A percentile compares a stretch with the other conserved stretches of the same genome.
These are phyloP conservation scores for Meliscaeva auricollis DNA, from an alignment of 2,888 invertebrate species.

Conservation along the genomic window DNA sequence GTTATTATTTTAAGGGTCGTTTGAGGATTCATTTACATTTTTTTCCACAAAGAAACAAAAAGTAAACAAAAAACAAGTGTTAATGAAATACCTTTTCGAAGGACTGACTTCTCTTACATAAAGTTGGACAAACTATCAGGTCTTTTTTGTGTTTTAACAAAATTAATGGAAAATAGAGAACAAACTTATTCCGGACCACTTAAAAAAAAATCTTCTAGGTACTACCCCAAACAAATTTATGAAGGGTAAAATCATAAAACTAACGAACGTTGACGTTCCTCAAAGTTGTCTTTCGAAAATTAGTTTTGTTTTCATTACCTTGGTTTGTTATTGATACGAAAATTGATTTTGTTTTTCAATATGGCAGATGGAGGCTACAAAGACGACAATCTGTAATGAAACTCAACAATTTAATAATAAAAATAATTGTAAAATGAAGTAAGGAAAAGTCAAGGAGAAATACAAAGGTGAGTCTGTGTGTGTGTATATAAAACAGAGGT, in stretches of 20 bases:
- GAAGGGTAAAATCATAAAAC: background rate
- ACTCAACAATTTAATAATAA: slow-evolving; percentile 68
- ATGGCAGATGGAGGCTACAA: background rate
- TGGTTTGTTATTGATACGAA: slow-evolving; percentile 21
- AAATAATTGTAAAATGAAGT: slow-evolving; percentile 61
- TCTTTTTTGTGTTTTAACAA: slow-evolving; percentile 20
- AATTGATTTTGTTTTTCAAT: slow-evolving; percentile 34
- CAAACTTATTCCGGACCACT: background rate
- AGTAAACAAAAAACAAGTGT: slow-evolving; percentile 40
- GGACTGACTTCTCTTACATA: background rate
- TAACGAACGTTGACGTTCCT: slow-evolving; percentile 5
- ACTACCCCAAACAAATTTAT: background rate
- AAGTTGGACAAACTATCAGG: slow-evolving; percentile 46
- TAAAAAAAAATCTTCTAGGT: background rate
- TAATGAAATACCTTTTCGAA: background rate
- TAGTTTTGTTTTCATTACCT: slow-evolving; percentile 62
- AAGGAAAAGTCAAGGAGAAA: slow-evolving; percentile 12
- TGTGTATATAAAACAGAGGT: background rate
- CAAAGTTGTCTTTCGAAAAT: slow-evolving; percentile 54
- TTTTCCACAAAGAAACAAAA: slow-evolving; percentile 32
- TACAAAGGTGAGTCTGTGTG: background rate
- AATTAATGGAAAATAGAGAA: slow-evolving; percentile 7
- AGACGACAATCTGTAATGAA: slow-evolving; percentile 44
- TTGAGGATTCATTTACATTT: slow-evolving; percentile 53
- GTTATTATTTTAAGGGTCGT: slow-evolving; percentile 14